Percentiles rank a stretch among this genome's conserved stretches.
Conservation (phyloP, 2,888 invertebrate species). For the Cybosia mesomella region DNA sequence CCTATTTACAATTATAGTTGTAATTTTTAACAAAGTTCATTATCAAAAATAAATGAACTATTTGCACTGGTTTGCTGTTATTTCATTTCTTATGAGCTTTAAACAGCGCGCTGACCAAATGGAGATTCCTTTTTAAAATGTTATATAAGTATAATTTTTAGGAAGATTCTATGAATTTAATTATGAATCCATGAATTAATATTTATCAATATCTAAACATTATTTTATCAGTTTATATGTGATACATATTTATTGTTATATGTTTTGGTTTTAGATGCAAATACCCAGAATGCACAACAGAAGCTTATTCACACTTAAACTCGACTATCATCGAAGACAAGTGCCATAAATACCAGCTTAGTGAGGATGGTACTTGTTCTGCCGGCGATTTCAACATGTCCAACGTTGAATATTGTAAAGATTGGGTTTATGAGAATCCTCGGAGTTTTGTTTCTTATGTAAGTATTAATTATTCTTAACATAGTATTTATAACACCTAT, state of each 20-base stretch:
- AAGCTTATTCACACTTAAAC: slow-evolving; percentile 1
- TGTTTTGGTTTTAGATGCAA: background rate
- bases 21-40: no score
- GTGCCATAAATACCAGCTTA: background rate
- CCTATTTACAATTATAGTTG: no score
- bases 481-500: background rate
- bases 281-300: background rate
- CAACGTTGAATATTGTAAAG: slow-evolving; percentile 1
- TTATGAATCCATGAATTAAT: no score
- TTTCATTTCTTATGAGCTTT: no score
- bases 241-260: background rate
- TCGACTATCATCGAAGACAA: background rate
- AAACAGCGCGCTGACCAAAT: no score
- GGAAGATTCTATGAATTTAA: no score
- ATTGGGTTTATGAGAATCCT: background rate
- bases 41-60: no score
- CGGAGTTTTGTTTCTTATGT: slow-evolving; percentile 1
- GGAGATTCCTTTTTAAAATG: no score
- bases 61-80: no score
- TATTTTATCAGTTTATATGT: no score
- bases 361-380: background rate
- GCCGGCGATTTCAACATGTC: background rate
- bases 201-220: no score
- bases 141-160: no score
- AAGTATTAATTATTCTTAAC: background rate